phyloP scores from a whole-genome alignment of 2,113 vertebrate genomes.

The Thomomys bottae region DNA sequence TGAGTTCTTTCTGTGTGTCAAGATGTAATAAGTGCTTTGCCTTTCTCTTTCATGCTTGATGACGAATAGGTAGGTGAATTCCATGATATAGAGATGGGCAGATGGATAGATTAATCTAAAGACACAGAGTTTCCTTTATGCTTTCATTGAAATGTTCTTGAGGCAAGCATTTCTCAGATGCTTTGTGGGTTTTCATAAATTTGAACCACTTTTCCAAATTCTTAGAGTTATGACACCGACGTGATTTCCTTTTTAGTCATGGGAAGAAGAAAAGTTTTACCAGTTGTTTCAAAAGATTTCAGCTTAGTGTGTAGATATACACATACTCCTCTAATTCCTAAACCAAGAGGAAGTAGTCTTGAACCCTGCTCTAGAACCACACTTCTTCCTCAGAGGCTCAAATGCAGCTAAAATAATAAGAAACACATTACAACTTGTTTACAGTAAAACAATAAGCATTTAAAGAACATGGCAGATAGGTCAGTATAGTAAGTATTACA shows the following conservation, averaged over 20 bases:
- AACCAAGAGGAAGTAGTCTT: neutral
- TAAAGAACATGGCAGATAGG: neutral
- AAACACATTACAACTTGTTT: neutral
- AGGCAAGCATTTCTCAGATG: neutral
- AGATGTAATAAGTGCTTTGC: neutral
- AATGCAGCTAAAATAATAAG: neutral
- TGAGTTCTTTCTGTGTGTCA: neutral
- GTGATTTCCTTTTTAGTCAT: neutral
- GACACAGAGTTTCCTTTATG: neutral
- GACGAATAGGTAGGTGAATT: neutral
- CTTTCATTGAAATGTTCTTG: neutral
- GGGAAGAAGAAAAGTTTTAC: slow-evolving; percentile 8
- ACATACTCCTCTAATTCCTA: neutral
- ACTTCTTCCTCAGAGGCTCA: neutral
- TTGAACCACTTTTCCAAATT: neutral
- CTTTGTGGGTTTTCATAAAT: neutral
- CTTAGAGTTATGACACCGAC: neutral
- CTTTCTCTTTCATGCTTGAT: slow-evolving; percentile 5
- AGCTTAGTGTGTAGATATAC: neutral
- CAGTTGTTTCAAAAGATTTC: neutral
- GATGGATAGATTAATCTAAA: neutral
- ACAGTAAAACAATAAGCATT: neutral
- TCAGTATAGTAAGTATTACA: neutral
- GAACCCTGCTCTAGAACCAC: fast-evolving
- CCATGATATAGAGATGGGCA: neutral